These are phyloP conservation scores for Mungos mungo DNA, from an alignment of 2,113 vertebrate genomes.

Conservation along the genomic window DNA sequence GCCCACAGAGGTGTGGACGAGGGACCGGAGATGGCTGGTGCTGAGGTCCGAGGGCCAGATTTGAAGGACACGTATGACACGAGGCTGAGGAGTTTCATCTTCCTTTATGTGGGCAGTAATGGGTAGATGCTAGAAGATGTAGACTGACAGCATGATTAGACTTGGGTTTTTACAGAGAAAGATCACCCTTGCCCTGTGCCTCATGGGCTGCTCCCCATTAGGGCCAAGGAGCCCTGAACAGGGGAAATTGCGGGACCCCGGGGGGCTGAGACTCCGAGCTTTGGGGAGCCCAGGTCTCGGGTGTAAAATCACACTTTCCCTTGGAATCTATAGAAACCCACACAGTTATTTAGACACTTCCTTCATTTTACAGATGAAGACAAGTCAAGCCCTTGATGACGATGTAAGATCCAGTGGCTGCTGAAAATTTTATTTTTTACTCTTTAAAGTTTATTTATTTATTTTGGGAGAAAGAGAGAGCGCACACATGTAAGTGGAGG, in stretches of 20 bases:
- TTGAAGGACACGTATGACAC: fast-evolving
- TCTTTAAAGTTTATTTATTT: no score
- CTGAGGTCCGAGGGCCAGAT: no score
- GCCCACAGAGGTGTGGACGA: no score
- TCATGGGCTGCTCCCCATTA: fast-evolving
- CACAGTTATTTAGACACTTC: no score
- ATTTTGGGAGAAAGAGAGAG: no score
- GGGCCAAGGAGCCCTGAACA: background rate
- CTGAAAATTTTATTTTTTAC: no score
- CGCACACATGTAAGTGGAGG: no score
- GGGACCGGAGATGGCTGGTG: background rate
- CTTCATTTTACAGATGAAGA: background rate
- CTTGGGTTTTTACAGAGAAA: background rate
- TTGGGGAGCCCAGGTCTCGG: fast-evolving
- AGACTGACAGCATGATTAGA: background rate
- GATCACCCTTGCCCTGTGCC: fast-evolving
- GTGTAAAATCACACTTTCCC: fast-evolving
- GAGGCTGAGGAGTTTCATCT: background rate
- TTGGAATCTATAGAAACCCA: no score
- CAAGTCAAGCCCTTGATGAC: fast-evolving
- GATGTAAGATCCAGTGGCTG: fast-evolving
- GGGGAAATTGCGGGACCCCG: fast-evolving
- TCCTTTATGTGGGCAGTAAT: background rate
- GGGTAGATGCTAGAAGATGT: background rate
- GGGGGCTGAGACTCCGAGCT: background rate